A percentile compares a stretch with the other conserved stretches of the same genome.
Conservation (phyloP, 2,888 invertebrate genomes). For the Adineta ricciae region DNA sequence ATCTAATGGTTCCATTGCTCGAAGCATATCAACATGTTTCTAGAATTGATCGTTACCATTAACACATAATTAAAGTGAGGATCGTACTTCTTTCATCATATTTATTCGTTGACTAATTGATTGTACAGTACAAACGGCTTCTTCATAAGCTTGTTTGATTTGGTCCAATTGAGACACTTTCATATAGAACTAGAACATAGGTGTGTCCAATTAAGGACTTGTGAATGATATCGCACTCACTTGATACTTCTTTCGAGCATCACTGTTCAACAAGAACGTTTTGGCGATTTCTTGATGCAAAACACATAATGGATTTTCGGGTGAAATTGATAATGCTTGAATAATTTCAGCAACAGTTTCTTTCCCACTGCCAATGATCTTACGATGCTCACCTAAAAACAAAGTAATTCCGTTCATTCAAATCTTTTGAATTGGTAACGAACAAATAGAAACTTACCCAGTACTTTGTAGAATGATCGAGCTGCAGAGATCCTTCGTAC, state of each 20-base stretch:
- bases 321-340: neutral
- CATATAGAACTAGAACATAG: constrained; percentile 19
- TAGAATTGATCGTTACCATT: neutral
- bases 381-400: neutral
- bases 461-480: constrained; percentile 19
- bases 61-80: neutral
- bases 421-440: neutral
- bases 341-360: neutral
- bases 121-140: neutral
- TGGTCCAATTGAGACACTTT: constrained; percentile 32
- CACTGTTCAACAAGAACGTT: constrained; percentile 57
- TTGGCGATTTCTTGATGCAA: constrained; percentile 84
- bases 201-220: neutral
- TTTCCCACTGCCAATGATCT: neutral
- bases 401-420: too few species aligned
- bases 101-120: neutral
- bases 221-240: neutral
- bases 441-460: constrained; percentile 28
- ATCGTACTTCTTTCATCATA: neutral
- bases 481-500: constrained; percentile 42
- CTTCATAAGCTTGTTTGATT: constrained; percentile 12
- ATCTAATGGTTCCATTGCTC: neutral
- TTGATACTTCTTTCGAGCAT: constrained; percentile 24
- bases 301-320: constrained; percentile 79
- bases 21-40: neutral